These are phyloP conservation scores for Chalcis sispes DNA, from an alignment of 2,888 invertebrate genomes.

Conservation along the genomic window DNA sequence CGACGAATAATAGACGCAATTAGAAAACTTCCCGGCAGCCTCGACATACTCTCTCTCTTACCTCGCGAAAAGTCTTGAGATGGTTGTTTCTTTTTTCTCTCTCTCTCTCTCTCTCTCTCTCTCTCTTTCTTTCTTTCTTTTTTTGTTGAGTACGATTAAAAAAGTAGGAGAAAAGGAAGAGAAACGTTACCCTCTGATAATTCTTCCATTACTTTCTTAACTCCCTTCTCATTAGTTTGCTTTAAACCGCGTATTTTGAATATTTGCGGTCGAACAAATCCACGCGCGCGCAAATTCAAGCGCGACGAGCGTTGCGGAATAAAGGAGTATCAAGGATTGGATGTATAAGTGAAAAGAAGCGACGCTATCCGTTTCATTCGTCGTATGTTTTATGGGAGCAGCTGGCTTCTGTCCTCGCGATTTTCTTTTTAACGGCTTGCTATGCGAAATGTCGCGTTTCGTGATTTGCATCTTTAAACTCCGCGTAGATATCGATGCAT, in stretches of 20 bases:
- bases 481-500: no score
- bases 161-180: not conserved
- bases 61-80: no score
- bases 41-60: no score
- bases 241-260: not conserved
- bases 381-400: slow-evolving; percentile 33
- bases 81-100: no score
- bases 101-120: no score
- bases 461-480: slow-evolving; percentile 18
- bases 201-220: not conserved
- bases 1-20: no score
- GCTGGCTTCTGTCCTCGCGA: not conserved
- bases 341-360: slow-evolving; percentile 30
- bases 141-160: no score
- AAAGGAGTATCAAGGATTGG: slow-evolving; percentile 24
- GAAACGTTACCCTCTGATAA: not conserved
- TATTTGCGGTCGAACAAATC: not conserved
- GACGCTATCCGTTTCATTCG: slow-evolving; percentile 37
- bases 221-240: not conserved
- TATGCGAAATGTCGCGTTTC: not conserved
- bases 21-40: no score
- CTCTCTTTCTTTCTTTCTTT: no score
- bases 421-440: not conserved
- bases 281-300: not conserved
- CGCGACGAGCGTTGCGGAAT: not conserved